Evolutionary conservation across 2,888 invertebrate genomes (phyloP), one percentile per base, ranked within the genome.

Genomic region (Tyria jacobaeae): DNA sequence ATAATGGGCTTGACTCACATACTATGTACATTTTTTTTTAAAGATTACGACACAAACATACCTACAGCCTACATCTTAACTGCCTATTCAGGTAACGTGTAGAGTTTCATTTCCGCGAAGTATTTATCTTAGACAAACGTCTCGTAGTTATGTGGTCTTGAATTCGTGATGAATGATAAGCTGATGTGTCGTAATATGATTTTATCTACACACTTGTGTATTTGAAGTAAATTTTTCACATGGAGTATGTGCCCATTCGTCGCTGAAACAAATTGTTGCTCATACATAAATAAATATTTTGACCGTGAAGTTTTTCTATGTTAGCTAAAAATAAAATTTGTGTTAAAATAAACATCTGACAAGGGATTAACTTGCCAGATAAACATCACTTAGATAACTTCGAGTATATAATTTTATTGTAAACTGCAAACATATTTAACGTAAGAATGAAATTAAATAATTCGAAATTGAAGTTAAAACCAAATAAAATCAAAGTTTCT

Each of bases 61-160:
- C n/a, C n/a, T n/a, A n/a, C n/a, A n/a, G n/a, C n/a, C n/a, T n/a
- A 59, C 64, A 54, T 41, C 49, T 50, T 48, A 57, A 62, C 56
- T 52, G 58, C 41, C 62, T 67, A 69, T 66, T 58, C 58, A 60
- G 52, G 50, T 50, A 66, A 64, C 63, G 27, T 58, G 53, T 49
- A 61, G 44, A 54, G 57, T 61, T 71, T 51, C 57, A 65, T 72
- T 72, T 72, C 73, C 69, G 60, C 53, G 61, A 61, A 72, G 44
- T 67, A 66, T 67, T 69, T 69, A 69, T 72, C 64, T 59, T 66
- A 56, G 58, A 60, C 62, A 63, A 71, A 60, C 56, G 66, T 64
- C 64, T 27, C 62, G 64, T 64, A 57, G 54, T 66, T 57, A 50
- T 67, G 61, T 62, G 63, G 15, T 72, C 58, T 60, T 63, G 58